Evolutionary conservation across 2,888 invertebrate species (phyloP).

Genomic region (Nymphalis urticae): DNA sequence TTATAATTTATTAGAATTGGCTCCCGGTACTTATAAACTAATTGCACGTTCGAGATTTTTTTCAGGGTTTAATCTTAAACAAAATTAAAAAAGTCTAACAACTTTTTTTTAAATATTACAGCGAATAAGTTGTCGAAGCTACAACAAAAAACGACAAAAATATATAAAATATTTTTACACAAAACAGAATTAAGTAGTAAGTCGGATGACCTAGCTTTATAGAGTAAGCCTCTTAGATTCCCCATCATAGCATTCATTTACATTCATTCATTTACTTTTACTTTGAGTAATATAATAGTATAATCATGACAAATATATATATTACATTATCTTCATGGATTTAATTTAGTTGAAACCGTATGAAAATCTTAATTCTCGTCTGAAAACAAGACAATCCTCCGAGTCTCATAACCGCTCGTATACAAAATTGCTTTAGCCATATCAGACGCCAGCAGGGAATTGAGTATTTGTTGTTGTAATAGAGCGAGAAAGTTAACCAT

Average conservation of each 20-base stretch:
- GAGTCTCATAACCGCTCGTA: slow-evolving; percentile 59
- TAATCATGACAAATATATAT: not conserved
- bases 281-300: not conserved
- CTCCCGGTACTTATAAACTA: too few relatives aligned
- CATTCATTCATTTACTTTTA: not conserved
- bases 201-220: too few relatives aligned
- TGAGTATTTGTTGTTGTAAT: slow-evolving; percentile 47
- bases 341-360: slow-evolving; percentile 41
- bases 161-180: too few relatives aligned
- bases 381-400: slow-evolving; percentile 57
- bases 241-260: not conserved
- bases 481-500: slow-evolving; percentile 24
- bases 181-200: too few relatives aligned
- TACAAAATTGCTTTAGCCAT: slow-evolving; percentile 62
- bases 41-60: too few relatives aligned
- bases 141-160: too few relatives aligned
- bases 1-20: too few relatives aligned
- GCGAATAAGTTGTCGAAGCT: not conserved
- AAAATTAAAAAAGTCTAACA: too few relatives aligned
- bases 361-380: slow-evolving; percentile 47
- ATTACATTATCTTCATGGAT: slow-evolving; percentile 22
- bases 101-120: not conserved
- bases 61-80: too few relatives aligned
- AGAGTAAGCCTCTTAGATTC: too few relatives aligned
- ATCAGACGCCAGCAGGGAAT: slow-evolving; percentile 57